Base-by-base conservation (phyloP, 92 coral and sea anemone genomes). In the Bergia sp. region DNA sequence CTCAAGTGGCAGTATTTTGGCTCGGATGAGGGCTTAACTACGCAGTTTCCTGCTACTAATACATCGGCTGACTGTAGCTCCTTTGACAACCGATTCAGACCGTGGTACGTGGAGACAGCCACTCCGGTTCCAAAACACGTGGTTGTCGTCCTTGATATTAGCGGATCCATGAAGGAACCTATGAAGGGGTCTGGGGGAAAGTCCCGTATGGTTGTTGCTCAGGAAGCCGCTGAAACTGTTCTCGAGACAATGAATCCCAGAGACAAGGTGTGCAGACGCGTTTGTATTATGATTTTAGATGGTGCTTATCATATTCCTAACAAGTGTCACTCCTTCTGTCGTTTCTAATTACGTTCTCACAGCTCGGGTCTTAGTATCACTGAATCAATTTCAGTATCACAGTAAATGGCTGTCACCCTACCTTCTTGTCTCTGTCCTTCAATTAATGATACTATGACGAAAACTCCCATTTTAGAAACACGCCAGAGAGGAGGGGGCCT, bases 1-100 rank as follows among this genome's bases (percentile, higher is more conserved):
- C 55, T 86, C 4, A 89, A 81, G 43, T 90, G 95, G 95, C 95
- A 93, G 58, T 93, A 90, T 73, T 93, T 93, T 79, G 95, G 90
- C 18, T 93, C 95, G 3, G 93, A 93, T 12, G 91, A 93, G 44
- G 95, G 95, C 6, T 16, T 90, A 71, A 39, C 74, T 37, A 39
- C 88, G 13, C 81, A 73, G 82, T 93, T 75, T 73, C 95, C 95
- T 18, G 89, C 90, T 7, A 78, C 75, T 61, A 81, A 82, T 36
- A 82, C 81, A 40, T 53, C 40, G 8, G 15, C 89, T 61, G 80
- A 85, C 11, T 93, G 95, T 57, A 36, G 55, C 6, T 49, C 87
- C 55, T 93, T 77, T 85, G 95, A 93, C 82, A 91, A 86, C 76
- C 91, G 95, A 16, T 73, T 85, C 65, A 85, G 91, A 73, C 93